Evolutionary conservation across 92 coral and sea anemone genomes (phyloP), one percentile per base, ranked within the genome.

Genomic region (Umimayanthus chanpuru): DNA sequence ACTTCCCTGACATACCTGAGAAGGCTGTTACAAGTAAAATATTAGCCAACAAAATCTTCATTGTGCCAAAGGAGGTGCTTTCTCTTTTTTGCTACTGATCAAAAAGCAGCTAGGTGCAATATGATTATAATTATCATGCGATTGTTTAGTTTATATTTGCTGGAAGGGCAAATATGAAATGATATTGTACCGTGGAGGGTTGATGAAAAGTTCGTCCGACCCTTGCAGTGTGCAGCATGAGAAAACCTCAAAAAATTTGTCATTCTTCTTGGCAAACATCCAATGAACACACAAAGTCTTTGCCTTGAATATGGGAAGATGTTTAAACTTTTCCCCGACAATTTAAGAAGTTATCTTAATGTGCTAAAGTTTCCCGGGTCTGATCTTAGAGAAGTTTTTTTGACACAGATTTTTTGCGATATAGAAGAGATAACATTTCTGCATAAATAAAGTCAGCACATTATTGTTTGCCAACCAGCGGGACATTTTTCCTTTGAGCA

Each of bases 191-290:
- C 28, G n/a, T 20, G 79, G 47, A 12, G 53, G 47, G 79, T 39
- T 21, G 79, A 75, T 36, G 79, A 75, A 74, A 74, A 74, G 47
- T 30, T 75, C 2, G 47, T 43, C 47, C 49, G 79, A 75, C 79
- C 79, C 50, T 75, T 75, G 23, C 0, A 39, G 44, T 20, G 79
- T 75, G 79, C 79, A 75, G 29, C 79, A 10, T 75, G 79, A 75
- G 79, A 75, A 75, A 75, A 75, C 79, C 11, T 75, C 1, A 4
- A 75, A 75, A 39, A 75, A 75, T 14, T 3, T 61, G 79, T 75
- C 58, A 15, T 9, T 21, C 9, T 61, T 61, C 26, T 18, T 25
- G 26, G 26, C 68, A 61, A 23, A 61, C 25, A 0, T 61, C 68
- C 68, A 61, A 20, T 61, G 15, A 61, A 61, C 26, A 61, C 68